Evolutionary conservation across 2,113 vertebrate species (phyloP).

Genomic region (Ceratotherium simum): DNA sequence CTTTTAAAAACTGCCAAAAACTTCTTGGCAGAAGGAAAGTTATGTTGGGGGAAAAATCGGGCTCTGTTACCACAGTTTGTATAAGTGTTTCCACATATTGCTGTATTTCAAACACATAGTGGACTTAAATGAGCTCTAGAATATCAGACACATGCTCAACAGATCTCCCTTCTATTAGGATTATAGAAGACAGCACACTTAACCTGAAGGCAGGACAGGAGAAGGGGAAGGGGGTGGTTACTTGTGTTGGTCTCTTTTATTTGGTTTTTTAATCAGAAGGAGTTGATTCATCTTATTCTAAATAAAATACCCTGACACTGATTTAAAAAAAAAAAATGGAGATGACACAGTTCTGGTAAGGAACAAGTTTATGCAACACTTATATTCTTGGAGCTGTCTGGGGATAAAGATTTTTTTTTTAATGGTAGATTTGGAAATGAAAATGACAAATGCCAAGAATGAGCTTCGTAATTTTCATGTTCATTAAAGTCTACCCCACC

Average conservation of each 20-base stretch:
- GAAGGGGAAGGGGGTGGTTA: constrained; percentile 45
- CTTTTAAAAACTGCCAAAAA: constrained; percentile 89
- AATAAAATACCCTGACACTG: constrained; percentile 80
- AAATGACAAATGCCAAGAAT: constrained; percentile 84
- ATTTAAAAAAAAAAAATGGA: constrained; percentile 71
- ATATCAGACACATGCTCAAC: constrained; percentile 86
- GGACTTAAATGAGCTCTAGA: constrained; percentile 84
- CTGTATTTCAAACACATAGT: constrained; percentile 85
- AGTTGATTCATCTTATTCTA: constrained; percentile 81
- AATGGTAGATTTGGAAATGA: constrained; percentile 84
- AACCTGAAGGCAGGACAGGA: constrained; percentile 83
- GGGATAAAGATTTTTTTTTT: constrained; percentile 60
- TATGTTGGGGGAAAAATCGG: constrained; percentile 74
- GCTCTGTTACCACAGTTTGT: constrained; percentile 85
- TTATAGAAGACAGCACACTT: constrained; percentile 71
- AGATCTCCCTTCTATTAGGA: constrained; percentile 84
- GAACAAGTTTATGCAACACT: constrained; percentile 82
- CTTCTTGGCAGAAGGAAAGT: constrained; percentile 88
- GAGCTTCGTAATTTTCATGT: constrained; percentile 77
- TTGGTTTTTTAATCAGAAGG: constrained; percentile 77
- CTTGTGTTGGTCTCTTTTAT: not conserved
- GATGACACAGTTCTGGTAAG: constrained; percentile 73
- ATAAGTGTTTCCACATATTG: constrained; percentile 88
- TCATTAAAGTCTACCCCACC: constrained; percentile 79
- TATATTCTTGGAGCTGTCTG: constrained; percentile 78